Conservation (phyloP, 2,888 invertebrate species). For the Caenorhabditis sinica region DNA sequence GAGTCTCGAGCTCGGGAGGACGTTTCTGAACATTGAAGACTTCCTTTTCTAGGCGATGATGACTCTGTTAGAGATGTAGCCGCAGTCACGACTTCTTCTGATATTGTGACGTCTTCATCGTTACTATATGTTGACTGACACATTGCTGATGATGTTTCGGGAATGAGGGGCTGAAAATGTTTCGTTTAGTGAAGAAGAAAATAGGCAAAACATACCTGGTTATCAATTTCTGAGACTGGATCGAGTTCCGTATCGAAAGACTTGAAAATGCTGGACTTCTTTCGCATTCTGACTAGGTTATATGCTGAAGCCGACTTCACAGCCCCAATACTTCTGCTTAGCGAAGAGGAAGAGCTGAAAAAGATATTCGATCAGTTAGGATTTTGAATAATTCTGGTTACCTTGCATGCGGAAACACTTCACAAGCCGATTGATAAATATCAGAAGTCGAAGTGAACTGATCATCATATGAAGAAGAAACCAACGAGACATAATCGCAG, state of each 20-base stretch:
- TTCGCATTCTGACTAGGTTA: constrained; percentile 67
- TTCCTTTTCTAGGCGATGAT: constrained; percentile 15
- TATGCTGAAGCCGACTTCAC: constrained; percentile 73
- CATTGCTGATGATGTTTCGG: constrained; percentile 52
- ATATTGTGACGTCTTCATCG: constrained; percentile 61
- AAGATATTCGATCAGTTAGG: not conserved
- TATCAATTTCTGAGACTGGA: constrained; percentile 68
- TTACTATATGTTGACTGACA: constrained; percentile 57
- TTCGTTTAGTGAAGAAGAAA: not conserved
- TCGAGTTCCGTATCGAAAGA: constrained; percentile 76
- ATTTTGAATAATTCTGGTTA: not conserved
- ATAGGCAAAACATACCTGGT: constrained; percentile 23
- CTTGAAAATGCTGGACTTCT: constrained; percentile 71
- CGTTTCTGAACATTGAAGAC: constrained; percentile 11
- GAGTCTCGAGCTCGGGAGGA: constrained; percentile 41
- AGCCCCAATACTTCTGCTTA: constrained; percentile 54
- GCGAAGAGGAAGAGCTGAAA: constrained; percentile 19
- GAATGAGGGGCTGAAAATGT: constrained; percentile 26
- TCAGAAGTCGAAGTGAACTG: constrained; percentile 69
- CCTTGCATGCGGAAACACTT: constrained; percentile 54
- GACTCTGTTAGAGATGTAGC: not conserved
- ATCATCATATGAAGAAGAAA: constrained; percentile 54
- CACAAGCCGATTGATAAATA: constrained; percentile 71
- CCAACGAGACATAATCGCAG: constrained; percentile 72
- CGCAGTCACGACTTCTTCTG: constrained; percentile 37